Percentiles rank a stretch among this genome's conserved stretches.
phyloP scores from a whole-genome alignment of 2,888 invertebrate species.

The Crematogaster levior region DNA sequence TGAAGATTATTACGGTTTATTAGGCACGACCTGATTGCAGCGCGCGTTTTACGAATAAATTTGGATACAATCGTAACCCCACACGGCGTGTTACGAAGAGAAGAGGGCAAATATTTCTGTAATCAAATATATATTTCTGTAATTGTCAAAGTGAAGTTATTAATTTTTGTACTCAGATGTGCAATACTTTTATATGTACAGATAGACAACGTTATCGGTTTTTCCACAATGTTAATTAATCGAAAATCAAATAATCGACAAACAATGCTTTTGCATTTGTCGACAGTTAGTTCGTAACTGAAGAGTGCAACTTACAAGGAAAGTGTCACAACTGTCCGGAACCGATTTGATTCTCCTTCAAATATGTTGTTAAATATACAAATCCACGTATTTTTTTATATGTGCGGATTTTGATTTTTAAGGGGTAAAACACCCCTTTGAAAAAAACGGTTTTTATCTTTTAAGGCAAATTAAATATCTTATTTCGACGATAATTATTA shows the following conservation, averaged over 20 bases:
- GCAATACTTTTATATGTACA: neutral
- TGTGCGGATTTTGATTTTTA: too few relatives aligned
- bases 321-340: too few relatives aligned
- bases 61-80: constrained; percentile 3
- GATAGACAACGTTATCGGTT: neutral
- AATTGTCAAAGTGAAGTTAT: constrained; percentile 11
- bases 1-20: constrained; percentile 36
- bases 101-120: neutral
- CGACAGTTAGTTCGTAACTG: neutral
- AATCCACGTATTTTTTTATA: too few relatives aligned
- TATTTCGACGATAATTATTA: too few relatives aligned
- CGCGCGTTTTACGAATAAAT: constrained; percentile 23
- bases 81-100: neutral
- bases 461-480: too few relatives aligned
- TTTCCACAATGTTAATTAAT: neutral
- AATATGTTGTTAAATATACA: too few relatives aligned
- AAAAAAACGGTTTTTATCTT: too few relatives aligned
- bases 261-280: neutral
- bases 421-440: too few relatives aligned
- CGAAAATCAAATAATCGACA: neutral
- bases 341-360: too few relatives aligned
- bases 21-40: constrained; percentile 23
- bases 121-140: neutral
- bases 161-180: neutral
- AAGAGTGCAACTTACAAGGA: too few relatives aligned